Evolutionary conservation across 1,140 invertebrate species (phyloP), one percentile per base, ranked within the genome.

Genomic region (Zeugodacus cucurbitae): DNA sequence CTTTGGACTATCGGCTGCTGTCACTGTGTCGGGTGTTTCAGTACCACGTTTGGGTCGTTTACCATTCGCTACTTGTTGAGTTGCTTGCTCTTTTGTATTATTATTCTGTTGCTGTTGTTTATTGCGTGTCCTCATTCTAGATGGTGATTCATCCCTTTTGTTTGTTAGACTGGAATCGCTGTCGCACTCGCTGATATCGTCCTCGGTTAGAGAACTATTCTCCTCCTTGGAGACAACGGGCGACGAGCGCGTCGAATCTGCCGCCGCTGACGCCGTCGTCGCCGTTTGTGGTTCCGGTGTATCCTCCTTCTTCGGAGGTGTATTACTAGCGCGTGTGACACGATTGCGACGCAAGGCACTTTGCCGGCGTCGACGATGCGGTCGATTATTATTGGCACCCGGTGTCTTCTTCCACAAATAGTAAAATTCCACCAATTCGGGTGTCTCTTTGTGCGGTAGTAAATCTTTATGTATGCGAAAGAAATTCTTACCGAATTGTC

Each of bases 351-450:
- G 95, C 88, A 99, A 94, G n/a, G 98, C 98, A 90, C 97, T 97
- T 93, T 97, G 97, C 87, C 98, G 94, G 86, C 98, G 95, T 94
- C 98, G 95, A 87, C 98, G 95, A 92, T 99, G 98, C 32, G 98
- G 98, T 88, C 98, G 95, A 94, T 98, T 98, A 93, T 97, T 98
- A 93, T 98, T 97, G 70, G 98, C 98, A 90, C 97, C 97, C n/a
- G 98, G 98, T n/a, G 98, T 99, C 94, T 99, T 99, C 95, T 99
- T 99, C 99, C 99, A 99, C 93, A 99, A 95, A 94, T 99, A 99
- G 94, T 99, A 99, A 94, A 98, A 99, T 93, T 99, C 98, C 41
- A 99, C 98, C 90, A 99, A 94, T 92, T 99, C 98, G 64, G 98
- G 96, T 91, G 98, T 99, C 92, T 99, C 98, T 95, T 99, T 98